Percentiles rank a stretch among this genome's conserved stretches.
These are phyloP conservation scores for Tolypeutes matacus DNA, from an alignment of 2,797 vertebrate species.

Conservation along the genomic window DNA sequence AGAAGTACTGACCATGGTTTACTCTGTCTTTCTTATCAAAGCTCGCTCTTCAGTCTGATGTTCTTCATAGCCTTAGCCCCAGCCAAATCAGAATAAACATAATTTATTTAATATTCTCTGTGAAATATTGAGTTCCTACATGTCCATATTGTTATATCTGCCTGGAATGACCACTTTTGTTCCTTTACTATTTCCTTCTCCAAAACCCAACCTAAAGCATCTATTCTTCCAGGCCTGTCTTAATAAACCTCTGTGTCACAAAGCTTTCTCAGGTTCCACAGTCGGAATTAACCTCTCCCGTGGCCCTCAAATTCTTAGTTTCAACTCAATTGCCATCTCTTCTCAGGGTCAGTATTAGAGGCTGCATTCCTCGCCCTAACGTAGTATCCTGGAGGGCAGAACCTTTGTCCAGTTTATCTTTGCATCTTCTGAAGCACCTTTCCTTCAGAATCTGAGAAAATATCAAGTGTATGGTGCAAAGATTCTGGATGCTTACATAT, in stretches of 20 bases:
- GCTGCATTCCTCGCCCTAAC: background rate
- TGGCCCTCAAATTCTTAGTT: background rate
- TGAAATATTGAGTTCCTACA: background rate
- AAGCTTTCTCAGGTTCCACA: background rate
- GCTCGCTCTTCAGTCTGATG: background rate
- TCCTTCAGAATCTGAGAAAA: background rate
- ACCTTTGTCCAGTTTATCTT: background rate
- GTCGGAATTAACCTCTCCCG: background rate
- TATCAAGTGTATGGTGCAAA: background rate
- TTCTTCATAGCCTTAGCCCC: background rate
- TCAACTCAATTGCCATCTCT: background rate
- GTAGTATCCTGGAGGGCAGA: background rate
- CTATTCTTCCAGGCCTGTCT: background rate
- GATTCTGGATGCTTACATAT: background rate
- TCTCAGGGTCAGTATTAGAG: background rate
- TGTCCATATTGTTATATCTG: background rate
- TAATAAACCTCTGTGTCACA: slow-evolving; percentile 11
- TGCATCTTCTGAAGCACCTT: background rate
- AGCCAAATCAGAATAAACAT: background rate
- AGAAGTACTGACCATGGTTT: too few relatives aligned
- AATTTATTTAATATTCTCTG: background rate
- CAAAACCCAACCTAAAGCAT: background rate
- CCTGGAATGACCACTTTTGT: background rate
- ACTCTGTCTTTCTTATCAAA: too few relatives aligned
- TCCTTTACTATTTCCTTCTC: background rate